Evolutionary conservation across 2,113 vertebrate genomes (phyloP).

Genomic region (Halichoerus grypus): DNA sequence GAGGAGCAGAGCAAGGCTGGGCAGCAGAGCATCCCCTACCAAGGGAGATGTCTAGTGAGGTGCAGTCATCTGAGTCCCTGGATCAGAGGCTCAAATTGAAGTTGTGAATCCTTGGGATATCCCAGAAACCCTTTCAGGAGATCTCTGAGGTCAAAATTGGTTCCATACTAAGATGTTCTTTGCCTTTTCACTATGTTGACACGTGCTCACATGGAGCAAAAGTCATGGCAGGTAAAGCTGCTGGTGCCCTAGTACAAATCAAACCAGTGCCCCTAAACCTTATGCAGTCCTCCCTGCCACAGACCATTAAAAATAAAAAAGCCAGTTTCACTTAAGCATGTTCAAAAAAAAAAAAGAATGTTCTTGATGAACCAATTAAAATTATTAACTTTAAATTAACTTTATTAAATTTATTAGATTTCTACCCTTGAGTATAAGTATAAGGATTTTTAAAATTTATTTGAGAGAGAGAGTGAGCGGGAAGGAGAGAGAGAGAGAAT

Average conservation of each 20-base stretch:
- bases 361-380: not conserved
- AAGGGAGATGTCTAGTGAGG: not conserved
- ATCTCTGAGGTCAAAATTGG: not conserved
- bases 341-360: not conserved
- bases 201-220: not conserved
- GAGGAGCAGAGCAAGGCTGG: not conserved
- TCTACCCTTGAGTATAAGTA: not conserved
- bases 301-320: not conserved
- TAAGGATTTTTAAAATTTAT: too few species aligned
- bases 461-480: too few species aligned
- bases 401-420: not conserved
- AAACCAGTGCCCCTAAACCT: not conserved
- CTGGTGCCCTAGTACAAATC: not conserved
- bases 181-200: not conserved
- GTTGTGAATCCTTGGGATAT: not conserved
- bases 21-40: not conserved
- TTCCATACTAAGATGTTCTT: not conserved
- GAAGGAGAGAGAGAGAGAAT: too few species aligned
- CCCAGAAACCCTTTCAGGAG: not conserved
- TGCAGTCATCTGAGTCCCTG: not conserved
- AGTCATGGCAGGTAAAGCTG: not conserved
- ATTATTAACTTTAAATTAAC: not conserved
- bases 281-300: not conserved
- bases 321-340: not conserved
- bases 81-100: not conserved